Evolutionary conservation across 2,113 vertebrate genomes (phyloP).

Genomic region (Natator depressus): DNA sequence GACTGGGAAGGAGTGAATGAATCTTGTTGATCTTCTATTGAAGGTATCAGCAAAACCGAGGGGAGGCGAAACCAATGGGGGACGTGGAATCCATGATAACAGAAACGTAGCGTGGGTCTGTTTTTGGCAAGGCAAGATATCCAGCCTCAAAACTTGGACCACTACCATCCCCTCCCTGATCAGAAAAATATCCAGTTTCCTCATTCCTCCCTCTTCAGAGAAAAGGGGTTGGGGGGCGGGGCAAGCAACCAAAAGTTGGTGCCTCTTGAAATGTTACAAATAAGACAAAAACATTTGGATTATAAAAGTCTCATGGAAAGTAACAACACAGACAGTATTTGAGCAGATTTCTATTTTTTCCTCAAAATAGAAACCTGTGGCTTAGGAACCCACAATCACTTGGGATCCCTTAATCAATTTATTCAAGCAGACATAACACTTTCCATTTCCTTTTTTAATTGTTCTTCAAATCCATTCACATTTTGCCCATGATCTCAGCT

Average conservation of each 20-base stretch:
- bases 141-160: constrained; percentile 51
- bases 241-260: constrained; percentile 6
- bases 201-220: constrained; percentile 67
- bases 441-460: neutral
- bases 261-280: constrained; percentile 56
- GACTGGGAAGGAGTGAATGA: neutral
- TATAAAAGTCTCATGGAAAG: constrained; percentile 49
- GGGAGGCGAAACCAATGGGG: neutral
- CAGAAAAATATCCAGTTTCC: constrained; percentile 65
- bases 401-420: neutral
- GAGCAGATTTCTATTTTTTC: constrained; percentile 48
- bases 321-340: constrained; percentile 28
- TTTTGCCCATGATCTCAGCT: neutral
- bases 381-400: neutral
- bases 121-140: neutral
- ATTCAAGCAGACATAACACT: neutral
- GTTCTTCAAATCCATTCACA: neutral
- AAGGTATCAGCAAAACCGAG: neutral
- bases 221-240: neutral
- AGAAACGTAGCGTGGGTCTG: constrained; percentile 4
- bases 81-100: constrained; percentile 56
- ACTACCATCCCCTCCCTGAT: neutral
- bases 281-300: constrained; percentile 21
- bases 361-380: neutral
- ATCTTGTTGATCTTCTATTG: neutral